Evolutionary conservation across 2,888 invertebrate species (phyloP).

Genomic region (Ametastegia equiseti): DNA sequence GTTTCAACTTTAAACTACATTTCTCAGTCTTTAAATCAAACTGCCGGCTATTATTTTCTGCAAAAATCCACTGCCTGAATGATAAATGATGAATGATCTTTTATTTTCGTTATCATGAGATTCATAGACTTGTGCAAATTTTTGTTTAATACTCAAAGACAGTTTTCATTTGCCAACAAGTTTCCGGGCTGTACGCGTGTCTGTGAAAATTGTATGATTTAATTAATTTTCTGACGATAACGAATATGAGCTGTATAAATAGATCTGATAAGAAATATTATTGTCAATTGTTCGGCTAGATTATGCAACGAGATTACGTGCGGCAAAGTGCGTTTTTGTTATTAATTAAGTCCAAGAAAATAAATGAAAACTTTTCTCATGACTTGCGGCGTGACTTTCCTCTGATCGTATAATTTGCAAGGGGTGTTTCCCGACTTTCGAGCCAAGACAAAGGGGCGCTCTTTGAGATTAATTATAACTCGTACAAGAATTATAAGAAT

Average conservation of each 20-base stretch:
- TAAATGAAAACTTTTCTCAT: background rate
- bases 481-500: background rate
- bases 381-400: constrained; percentile 2
- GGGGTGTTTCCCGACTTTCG: background rate
- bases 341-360: background rate
- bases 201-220: no score
- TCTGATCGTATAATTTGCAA: background rate
- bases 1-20: background rate
- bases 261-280: background rate
- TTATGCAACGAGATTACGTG: background rate
- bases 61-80: no score
- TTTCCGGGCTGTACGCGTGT: no score
- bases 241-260: no score
- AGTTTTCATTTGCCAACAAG: no score
- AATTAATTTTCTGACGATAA: no score
- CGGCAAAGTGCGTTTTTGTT: background rate
- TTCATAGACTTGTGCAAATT: no score
- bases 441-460: background rate
- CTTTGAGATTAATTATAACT: background rate
- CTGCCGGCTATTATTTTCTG: no score
- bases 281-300: background rate
- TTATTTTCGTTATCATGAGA: no score
- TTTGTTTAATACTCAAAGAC: background rate
- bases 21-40: background rate
- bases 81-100: no score